Evolutionary conservation across 2,113 vertebrate genomes (phyloP).

Genomic region (Serinus canaria): DNA sequence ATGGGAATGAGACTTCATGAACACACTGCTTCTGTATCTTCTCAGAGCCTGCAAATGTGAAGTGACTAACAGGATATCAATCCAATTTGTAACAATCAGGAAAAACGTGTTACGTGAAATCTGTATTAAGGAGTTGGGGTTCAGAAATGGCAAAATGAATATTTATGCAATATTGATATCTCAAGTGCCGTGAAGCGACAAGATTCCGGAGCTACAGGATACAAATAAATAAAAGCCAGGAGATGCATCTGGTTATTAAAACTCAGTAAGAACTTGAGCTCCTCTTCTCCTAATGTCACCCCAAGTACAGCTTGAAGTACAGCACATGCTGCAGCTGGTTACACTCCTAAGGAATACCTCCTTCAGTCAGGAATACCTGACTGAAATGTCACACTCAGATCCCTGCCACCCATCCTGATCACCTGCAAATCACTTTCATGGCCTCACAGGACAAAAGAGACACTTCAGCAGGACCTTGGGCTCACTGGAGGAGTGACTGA

Average conservation of each 20-base stretch:
- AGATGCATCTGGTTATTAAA: slow-evolving; percentile 6
- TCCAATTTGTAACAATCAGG: background rate
- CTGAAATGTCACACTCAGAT: background rate
- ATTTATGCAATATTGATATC: slow-evolving; percentile 7
- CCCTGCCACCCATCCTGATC: background rate
- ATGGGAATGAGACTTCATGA: background rate
- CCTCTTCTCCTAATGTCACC: background rate
- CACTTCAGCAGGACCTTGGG: background rate
- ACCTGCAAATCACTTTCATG: background rate
- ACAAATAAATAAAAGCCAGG: slow-evolving; percentile 13
- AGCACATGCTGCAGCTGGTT: background rate
- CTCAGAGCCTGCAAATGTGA: background rate
- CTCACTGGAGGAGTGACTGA: background rate
- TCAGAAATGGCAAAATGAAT: slow-evolving; percentile 21
- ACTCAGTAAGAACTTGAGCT: background rate
- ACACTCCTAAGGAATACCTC: background rate
- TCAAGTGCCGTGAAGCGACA: rapidly evolving
- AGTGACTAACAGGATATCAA: background rate
- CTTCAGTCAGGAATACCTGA: background rate
- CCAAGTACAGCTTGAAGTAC: background rate
- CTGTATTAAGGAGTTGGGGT: background rate
- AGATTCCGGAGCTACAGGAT: background rate
- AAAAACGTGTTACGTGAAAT: background rate
- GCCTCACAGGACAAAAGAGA: background rate
- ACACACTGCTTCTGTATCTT: background rate